Percentiles rank a stretch among this genome's conserved stretches.
phyloP scores from a whole-genome alignment of 2,797 vertebrate genomes.

The Danio tinwini region DNA sequence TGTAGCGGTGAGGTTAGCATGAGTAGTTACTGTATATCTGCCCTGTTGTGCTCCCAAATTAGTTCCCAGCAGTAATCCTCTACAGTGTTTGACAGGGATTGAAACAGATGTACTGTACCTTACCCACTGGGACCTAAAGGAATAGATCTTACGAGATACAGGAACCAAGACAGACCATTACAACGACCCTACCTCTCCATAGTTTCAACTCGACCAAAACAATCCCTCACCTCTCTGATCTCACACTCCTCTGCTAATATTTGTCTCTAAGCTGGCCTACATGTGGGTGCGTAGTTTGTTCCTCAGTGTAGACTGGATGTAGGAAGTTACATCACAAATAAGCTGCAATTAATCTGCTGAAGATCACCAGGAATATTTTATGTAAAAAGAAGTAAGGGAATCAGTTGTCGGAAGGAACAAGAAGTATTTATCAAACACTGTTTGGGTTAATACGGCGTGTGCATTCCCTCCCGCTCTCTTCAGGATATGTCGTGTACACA shows the following conservation, averaged over 20 bases:
- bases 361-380: not conserved
- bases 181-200: constrained; percentile 79
- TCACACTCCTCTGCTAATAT: constrained; percentile 28
- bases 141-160: constrained; percentile 26
- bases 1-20: not conserved
- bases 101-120: constrained; percentile 16
- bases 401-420: constrained; percentile 7
- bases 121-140: constrained; percentile 60
- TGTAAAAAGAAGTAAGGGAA: constrained; percentile 37
- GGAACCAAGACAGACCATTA: constrained; percentile 63
- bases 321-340: not conserved
- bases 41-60: constrained; percentile 15
- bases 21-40: constrained; percentile 1
- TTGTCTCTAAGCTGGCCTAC: constrained; percentile 23
- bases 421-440: constrained; percentile 7
- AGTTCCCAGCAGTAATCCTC: constrained; percentile 12
- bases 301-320: constrained; percentile 26
- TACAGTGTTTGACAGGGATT: constrained; percentile 33
- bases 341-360: not conserved
- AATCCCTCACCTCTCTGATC: constrained; percentile 4
- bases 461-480: constrained; percentile 32
- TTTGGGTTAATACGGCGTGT: constrained; percentile 21
- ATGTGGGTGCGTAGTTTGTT: constrained; percentile 22
- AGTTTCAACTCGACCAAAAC: constrained; percentile 52
- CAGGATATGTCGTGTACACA: constrained; percentile 68